A percentile compares a stretch with the other conserved stretches of the same genome.
phyloP scores from a whole-genome alignment of 2,797 vertebrate species.

The Clarias platycephalus region DNA sequence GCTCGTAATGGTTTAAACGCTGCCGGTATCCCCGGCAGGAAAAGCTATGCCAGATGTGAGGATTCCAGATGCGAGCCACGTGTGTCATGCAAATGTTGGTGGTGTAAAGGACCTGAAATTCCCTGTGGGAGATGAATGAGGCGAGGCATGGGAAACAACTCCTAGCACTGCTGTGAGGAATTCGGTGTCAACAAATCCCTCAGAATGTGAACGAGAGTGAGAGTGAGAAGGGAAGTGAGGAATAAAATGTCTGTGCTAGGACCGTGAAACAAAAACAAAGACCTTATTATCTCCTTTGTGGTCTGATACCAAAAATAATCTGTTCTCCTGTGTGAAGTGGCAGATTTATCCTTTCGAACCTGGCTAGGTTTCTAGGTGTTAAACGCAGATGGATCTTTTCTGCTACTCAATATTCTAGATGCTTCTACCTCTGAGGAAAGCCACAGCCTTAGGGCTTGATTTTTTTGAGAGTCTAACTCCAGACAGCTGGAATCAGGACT shows the following conservation, averaged over 20 bases:
- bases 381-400: neutral
- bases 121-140: conserved; percentile 14
- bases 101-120: neutral
- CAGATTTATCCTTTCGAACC: neutral
- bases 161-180: conserved; percentile 66
- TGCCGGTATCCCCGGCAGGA: too few relatives aligned
- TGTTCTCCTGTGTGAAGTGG: neutral
- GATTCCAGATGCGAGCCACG: conserved; percentile 18
- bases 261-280: conserved; percentile 62
- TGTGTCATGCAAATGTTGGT: conserved; percentile 13
- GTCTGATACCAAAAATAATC: conserved; percentile 44
- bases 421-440: neutral
- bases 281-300: conserved; percentile 59
- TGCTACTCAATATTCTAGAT: neutral
- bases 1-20: neutral
- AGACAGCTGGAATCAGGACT: neutral
- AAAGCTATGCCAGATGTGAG: neutral
- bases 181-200: conserved; percentile 62
- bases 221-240: conserved; percentile 8
- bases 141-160: conserved; percentile 33
- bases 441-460: neutral
- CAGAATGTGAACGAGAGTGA: conserved; percentile 10
- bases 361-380: too few relatives aligned
- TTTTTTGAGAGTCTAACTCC: neutral
- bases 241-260: neutral